phyloP scores from a whole-genome alignment of 2,888 invertebrate genomes.

The Drosophila fungiperda region DNA sequence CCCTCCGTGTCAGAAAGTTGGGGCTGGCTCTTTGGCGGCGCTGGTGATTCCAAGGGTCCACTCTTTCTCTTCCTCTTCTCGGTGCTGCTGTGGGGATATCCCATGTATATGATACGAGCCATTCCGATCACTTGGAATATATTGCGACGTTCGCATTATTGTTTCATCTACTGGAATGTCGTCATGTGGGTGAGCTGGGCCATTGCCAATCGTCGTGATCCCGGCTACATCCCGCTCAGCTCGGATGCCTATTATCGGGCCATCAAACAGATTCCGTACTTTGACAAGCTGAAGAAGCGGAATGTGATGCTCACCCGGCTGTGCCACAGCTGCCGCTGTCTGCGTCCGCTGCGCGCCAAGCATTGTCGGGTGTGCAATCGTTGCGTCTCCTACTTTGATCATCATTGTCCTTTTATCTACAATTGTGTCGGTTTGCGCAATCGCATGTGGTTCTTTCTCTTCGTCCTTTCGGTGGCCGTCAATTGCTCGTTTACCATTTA shows the following conservation, averaged over 20 bases:
- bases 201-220: conserved; percentile 94
- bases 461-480: conserved; percentile 94
- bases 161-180: conserved; percentile 95
- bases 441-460: conserved; percentile 96
- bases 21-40: conserved; percentile 95
- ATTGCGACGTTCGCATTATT: conserved; percentile 93
- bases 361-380: conserved; percentile 97
- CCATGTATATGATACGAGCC: conserved; percentile 95
- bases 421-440: conserved; percentile 97
- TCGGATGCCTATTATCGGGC: conserved; percentile 95
- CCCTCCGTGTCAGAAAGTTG: conserved; percentile 95
- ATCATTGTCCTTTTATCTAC: conserved; percentile 98
- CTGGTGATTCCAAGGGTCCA: conserved; percentile 95
- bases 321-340: conserved; percentile 95
- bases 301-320: conserved; percentile 92
- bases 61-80: conserved; percentile 93
- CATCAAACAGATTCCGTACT: conserved; percentile 96
- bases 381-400: conserved; percentile 95
- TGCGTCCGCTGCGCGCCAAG: conserved; percentile 94
- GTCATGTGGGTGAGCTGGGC: conserved; percentile 98
- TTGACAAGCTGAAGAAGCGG: conserved; percentile 96
- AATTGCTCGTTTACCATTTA: conserved; percentile 95
- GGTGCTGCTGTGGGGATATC: conserved; percentile 95
- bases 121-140: conserved; percentile 96
- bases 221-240: conserved; percentile 95